Base-by-base conservation (phyloP, 2,113 vertebrate species). In the Chelonoidis abingdonii region DNA sequence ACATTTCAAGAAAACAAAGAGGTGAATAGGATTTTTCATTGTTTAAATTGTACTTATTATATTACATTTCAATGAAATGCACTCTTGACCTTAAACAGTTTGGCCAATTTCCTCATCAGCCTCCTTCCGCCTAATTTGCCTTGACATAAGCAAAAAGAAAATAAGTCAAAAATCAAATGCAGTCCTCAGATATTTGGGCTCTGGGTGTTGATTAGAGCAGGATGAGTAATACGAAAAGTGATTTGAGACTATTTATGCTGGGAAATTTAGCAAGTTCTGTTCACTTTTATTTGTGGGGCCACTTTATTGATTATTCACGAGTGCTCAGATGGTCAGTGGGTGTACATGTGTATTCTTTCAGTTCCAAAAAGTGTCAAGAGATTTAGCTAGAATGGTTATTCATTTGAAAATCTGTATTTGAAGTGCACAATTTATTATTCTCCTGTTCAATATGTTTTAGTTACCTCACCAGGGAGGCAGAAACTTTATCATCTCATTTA, bases 1-100 rank as follows among this genome's bases (percentile, higher is more conserved):
- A 97, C 92, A 95, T 96, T 97, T 97, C 75, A 86, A 85, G 96
- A 79, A 97, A 98, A 98, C 96, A 97, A 95, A 97, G 89, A 96
- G 96, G 97, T 97, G 92, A 94, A 95, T 89, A 92, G 88, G 96
- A 97, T 97, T 97, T 97, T 89, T 95, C 95, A 27, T 88, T 97
- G 94, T 97, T 97, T 95, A 97, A 97, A 97, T 95, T 95, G 92
- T 97, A 91, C 96, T 97, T 97, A 97, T 93, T 97, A 95, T 97
- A 96, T 97, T 95, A 94, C 96, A 96, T 97, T 97, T 97, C 96
- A 97, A 88, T 83, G 86, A 92, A 97, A 95, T 91, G 93, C 86
- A 96, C 96, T 93, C 92, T 88, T 4, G 95, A 96, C 97, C 96
- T 97, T 96, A 89, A 94, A 94, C 93, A 92, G 96, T 93, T 97